phyloP scores from a whole-genome alignment of 2,888 invertebrate genomes.

The Escarpia spicata region DNA sequence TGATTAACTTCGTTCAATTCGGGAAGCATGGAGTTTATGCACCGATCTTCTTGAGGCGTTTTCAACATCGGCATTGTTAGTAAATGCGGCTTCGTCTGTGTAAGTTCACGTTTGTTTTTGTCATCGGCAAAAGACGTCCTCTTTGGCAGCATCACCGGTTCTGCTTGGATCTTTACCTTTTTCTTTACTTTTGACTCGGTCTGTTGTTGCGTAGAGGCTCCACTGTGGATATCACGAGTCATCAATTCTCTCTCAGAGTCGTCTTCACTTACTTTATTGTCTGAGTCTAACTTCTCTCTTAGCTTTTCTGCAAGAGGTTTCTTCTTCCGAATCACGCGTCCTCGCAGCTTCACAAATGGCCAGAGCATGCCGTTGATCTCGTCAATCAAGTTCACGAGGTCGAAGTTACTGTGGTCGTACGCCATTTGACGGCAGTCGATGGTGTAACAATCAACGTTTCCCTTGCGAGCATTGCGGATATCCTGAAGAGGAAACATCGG shows the following conservation, averaged over 20 bases:
- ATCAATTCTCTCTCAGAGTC: neutral
- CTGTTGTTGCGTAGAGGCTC: neutral
- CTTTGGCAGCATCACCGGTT: neutral
- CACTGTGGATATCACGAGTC: neutral
- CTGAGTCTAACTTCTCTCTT: neutral
- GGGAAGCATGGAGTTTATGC: neutral
- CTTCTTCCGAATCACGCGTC: neutral
- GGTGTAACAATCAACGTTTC: slow-evolving; percentile 33
- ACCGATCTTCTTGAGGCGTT: neutral
- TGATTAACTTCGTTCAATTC: neutral
- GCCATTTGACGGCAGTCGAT: slow-evolving; percentile 60
- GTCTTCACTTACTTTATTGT: neutral
- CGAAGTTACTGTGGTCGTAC: slow-evolving; percentile 50
- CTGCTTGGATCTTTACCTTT: neutral
- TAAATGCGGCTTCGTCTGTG: neutral
- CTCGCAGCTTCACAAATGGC: slow-evolving; percentile 27
- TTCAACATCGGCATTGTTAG: neutral
- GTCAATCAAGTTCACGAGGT: slow-evolving; percentile 61
- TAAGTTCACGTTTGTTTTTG: neutral
- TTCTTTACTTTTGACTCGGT: neutral
- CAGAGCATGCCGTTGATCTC: slow-evolving; percentile 52
- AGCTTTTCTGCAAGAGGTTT: neutral
- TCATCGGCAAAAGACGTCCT: neutral
- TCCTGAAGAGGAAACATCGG: neutral
- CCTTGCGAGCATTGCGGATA: neutral